A percentile compares a stretch with the other conserved stretches of the same genome.
phyloP scores from a whole-genome alignment of 2,113 vertebrate genomes.

The Lutjanus erythropterus region DNA sequence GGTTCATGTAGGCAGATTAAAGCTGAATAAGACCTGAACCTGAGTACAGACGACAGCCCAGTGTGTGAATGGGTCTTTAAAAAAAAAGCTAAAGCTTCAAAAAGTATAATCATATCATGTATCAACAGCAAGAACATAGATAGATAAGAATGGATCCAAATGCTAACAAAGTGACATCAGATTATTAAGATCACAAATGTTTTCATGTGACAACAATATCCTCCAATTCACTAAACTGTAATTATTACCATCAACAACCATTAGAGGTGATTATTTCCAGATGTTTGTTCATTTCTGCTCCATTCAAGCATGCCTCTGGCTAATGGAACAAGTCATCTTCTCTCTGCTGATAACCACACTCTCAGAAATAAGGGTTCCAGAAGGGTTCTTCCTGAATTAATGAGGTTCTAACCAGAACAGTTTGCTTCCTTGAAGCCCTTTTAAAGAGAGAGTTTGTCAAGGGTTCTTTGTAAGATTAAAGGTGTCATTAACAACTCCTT shows the following conservation, averaged over 20 bases:
- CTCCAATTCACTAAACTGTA: neutral
- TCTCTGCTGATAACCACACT: neutral
- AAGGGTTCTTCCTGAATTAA: too few relatives aligned
- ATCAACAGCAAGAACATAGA: neutral
- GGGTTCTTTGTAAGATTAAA: too few relatives aligned
- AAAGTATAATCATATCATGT: neutral
- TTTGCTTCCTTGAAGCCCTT: too few relatives aligned
- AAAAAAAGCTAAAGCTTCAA: neutral
- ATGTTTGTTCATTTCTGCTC: neutral
- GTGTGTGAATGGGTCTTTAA: constrained; percentile 5
- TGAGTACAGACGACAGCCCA: neutral
- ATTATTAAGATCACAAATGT: neutral
- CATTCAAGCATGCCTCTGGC: constrained; percentile 1
- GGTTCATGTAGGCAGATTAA: constrained; percentile 31
- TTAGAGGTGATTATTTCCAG: constrained; percentile 17
- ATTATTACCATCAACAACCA: constrained; percentile 3
- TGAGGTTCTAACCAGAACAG: too few relatives aligned
- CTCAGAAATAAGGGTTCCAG: too few relatives aligned
- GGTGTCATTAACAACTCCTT: too few relatives aligned
- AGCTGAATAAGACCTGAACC: constrained; percentile 18
- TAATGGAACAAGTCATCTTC: neutral
- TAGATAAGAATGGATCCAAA: neutral
- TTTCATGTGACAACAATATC: neutral
- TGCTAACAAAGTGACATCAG: neutral
- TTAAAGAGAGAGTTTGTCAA: too few relatives aligned